phyloP scores from a whole-genome alignment of 2,113 vertebrate species.

The Sebastes fasciatus region DNA sequence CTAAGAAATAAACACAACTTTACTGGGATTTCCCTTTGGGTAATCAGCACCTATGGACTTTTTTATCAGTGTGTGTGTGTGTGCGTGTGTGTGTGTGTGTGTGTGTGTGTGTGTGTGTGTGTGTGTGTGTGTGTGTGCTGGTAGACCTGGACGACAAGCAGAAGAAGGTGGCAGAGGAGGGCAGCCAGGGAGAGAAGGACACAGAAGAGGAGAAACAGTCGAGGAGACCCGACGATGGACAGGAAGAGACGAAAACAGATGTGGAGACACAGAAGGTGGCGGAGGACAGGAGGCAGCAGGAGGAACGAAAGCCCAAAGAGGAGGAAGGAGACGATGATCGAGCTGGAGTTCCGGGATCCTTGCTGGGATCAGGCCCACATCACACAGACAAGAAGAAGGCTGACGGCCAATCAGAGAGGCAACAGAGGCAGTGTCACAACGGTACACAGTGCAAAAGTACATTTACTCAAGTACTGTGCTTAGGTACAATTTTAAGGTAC shows the following conservation, averaged over 20 bases:
- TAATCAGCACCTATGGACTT: too few species aligned
- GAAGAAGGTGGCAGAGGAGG: conserved; percentile 72
- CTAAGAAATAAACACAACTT: too few species aligned
- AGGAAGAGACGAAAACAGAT: conserved; percentile 15
- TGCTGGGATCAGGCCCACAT: background rate
- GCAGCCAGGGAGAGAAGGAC: conserved; percentile 64
- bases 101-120: background rate
- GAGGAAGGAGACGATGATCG: conserved; percentile 55
- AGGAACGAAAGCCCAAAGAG: conserved; percentile 27
- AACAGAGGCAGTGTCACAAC: conserved; percentile 66
- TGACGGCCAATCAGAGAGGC: conserved; percentile 58
- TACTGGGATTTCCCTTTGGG: too few species aligned
- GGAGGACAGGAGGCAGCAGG: conserved; percentile 16
- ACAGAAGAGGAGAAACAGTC: conserved; percentile 52
- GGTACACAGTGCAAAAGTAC: conserved; percentile 61
- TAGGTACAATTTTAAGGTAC: background rate
- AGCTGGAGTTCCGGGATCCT: conserved; percentile 25
- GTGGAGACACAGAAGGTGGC: conserved; percentile 45
- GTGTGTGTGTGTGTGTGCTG: background rate
- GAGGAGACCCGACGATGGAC: conserved; percentile 51
- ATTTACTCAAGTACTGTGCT: background rate
- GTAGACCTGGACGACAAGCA: conserved; percentile 82
- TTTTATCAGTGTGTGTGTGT: background rate
- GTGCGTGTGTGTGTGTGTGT: background rate
- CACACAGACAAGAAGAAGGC: conserved; percentile 31